Evolutionary conservation across 2,797 vertebrate genomes (phyloP), one percentile per base, ranked within the genome.

Genomic region (Nasua narica): DNA sequence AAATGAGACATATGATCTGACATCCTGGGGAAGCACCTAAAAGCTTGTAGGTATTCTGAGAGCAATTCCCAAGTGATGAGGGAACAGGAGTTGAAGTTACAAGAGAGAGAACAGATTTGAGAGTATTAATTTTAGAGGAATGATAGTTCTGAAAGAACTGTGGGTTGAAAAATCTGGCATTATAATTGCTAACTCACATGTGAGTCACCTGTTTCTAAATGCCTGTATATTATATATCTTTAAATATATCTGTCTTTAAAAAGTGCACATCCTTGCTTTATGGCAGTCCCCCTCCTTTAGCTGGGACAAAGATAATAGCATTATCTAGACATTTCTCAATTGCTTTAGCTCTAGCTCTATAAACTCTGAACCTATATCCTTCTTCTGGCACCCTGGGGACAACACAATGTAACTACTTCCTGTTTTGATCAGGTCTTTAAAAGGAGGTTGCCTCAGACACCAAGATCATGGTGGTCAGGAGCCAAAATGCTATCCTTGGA

Each of bases 61-160:
- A 91, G 58, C 13, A 77, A 72, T 87, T 58, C 9, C 43, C 70
- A 76, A 74, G 79, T 50, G 65, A 91, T 4, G 35, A 85, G 21
- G 48, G 29, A 82, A 3, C 25, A 83, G 40, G 32, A 84, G 8
- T 50, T 84, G 46, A 95, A 58, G 8, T 72, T 70, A 37, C 32
- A 76, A 77, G 88, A 81, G 27, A 94, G 52, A 81, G 12, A 88
- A 5, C 19, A 87, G 43, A 81, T 65, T 88, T 21, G 25, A 84
- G 7, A 70, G 3, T 32, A 91, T 79, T 96, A 65, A 93, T 93
- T 91, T 91, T 83, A 76, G 79, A 94, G 35, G 37, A 91, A 76
- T 46, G 43, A 16, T 79, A 89, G 14, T 65, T 96, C 37, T 83
- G 4, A 95, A 81, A 78, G 50, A 85, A 52, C 2, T 2, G 25